phyloP scores from a whole-genome alignment of 2,797 vertebrate species.

The Allobates femoralis region DNA sequence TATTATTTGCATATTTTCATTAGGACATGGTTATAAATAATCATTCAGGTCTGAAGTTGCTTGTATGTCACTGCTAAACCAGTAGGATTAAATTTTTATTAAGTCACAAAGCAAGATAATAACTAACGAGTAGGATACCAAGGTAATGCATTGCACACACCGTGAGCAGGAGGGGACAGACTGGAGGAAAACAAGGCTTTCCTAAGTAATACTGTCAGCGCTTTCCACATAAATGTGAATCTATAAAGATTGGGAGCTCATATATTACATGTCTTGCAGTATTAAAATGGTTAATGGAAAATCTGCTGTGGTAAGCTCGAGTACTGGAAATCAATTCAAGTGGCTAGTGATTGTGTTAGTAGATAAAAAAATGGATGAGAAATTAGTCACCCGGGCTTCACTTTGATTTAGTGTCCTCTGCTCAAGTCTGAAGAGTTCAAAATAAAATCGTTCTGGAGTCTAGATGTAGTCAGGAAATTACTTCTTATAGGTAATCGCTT shows the following conservation, averaged over 20 bases:
- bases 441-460: conserved; percentile 44
- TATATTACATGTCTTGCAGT: conserved; percentile 44
- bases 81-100: not conserved
- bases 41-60: not conserved
- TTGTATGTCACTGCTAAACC: not conserved
- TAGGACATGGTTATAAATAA: not conserved
- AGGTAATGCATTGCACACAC: not conserved
- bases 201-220: conserved; percentile 34
- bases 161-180: not conserved
- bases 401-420: conserved; percentile 61
- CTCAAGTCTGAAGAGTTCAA: conserved; percentile 51
- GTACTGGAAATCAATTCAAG: conserved; percentile 57
- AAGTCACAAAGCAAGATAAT: not conserved
- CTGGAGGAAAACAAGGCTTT: not conserved
- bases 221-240: conserved; percentile 35
- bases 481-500: conserved; percentile 40
- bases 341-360: conserved; percentile 54
- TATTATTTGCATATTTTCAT: no score
- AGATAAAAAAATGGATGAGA: conserved; percentile 62
- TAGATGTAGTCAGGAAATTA: conserved; percentile 51
- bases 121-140: no score
- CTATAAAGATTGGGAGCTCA: conserved; percentile 40
- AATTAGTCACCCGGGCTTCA: conserved; percentile 59
- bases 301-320: conserved; percentile 56
- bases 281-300: conserved; percentile 59